Evolutionary conservation across 2,797 vertebrate genomes (phyloP).

Genomic region (Pantherophis vulpinus): DNA sequence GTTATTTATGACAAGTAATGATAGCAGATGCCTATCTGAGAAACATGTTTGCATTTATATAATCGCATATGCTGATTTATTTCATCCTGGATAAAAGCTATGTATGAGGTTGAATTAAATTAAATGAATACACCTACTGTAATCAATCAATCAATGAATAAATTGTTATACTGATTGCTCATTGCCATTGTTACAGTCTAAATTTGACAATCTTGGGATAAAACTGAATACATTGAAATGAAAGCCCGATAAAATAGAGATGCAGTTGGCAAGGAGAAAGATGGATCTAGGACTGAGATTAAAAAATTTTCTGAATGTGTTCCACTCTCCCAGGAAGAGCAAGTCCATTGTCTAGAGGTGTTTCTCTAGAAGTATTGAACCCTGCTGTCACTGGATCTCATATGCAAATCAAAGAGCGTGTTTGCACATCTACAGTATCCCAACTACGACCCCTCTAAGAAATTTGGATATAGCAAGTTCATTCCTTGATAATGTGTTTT

Average conservation of each 20-base stretch:
- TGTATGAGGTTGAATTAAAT: not conserved
- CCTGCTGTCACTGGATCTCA: not conserved
- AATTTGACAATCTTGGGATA: fast-evolving
- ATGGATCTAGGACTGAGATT: not conserved
- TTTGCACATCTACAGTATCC: not conserved
- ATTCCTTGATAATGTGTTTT: not conserved
- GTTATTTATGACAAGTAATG: conserved; percentile 41
- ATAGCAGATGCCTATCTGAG: conserved; percentile 52
- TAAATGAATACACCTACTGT: not conserved
- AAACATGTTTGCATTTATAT: not conserved
- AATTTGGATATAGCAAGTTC: not conserved
- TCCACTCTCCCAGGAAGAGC: not conserved
- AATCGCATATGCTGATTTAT: not conserved
- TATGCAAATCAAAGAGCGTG: not conserved
- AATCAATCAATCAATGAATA: not conserved
- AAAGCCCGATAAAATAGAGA: not conserved
- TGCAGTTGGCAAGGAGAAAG: not conserved
- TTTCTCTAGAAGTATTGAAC: not conserved
- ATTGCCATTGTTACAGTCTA: not conserved
- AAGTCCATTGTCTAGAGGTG: not conserved
- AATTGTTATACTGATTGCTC: not conserved
- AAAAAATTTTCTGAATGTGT: not conserved
- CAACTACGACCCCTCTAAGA: not conserved
- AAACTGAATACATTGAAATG: not conserved
- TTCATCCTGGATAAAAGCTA: not conserved